Evolutionary conservation across 2,888 invertebrate genomes (phyloP).

Genomic region (Limnephilus marmoratus): DNA sequence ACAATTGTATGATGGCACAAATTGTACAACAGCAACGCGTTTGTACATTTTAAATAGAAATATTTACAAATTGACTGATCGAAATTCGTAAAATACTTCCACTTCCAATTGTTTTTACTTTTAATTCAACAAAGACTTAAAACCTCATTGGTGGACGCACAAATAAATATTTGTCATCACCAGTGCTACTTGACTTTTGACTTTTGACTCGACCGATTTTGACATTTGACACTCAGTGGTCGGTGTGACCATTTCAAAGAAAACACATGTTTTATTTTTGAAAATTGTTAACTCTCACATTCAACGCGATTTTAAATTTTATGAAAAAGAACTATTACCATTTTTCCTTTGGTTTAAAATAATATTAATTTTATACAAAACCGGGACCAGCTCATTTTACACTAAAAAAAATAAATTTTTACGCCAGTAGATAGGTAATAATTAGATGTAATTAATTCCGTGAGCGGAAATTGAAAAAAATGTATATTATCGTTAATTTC

Average conservation of each 20-base stretch:
- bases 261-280: neutral
- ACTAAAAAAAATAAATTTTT: no score
- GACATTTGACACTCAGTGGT: neutral
- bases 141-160: neutral
- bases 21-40: constrained; percentile 54
- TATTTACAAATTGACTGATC: neutral
- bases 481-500: no score
- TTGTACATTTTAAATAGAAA: neutral
- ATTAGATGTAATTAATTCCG: no score
- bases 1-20: constrained; percentile 63
- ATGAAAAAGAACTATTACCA: neutral
- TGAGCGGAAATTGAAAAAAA: no score
- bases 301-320: neutral
- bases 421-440: no score
- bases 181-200: neutral
- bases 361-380: no score
- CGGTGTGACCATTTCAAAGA: neutral
- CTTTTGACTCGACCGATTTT: constrained; percentile 11
- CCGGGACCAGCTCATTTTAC: no score
- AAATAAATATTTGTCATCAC: neutral
- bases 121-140: neutral
- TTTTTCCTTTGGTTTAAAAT: neutral
- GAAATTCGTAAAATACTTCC: neutral
- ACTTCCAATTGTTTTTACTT: neutral
- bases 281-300: neutral